A percentile compares a stretch with the other conserved stretches of the same genome.
phyloP scores from a whole-genome alignment of 2,113 vertebrate species.

The Cygnus buccinator region DNA sequence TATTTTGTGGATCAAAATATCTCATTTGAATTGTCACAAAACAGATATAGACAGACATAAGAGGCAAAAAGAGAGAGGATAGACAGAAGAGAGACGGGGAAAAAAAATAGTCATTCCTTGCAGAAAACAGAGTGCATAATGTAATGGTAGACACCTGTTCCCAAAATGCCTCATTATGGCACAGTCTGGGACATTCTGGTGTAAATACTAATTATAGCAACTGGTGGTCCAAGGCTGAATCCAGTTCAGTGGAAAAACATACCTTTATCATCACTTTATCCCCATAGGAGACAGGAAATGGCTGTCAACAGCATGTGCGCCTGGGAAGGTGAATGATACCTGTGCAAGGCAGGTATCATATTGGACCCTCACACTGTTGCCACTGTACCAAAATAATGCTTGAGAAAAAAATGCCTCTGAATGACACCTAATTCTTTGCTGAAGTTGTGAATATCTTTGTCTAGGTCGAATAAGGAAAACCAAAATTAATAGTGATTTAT shows the following conservation, averaged over 20 bases:
- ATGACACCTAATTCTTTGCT: not conserved
- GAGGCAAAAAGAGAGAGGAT: not conserved
- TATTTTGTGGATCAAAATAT: not conserved
- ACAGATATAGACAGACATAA: not conserved
- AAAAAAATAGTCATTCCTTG: not conserved
- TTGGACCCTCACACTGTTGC: not conserved
- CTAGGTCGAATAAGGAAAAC: not conserved
- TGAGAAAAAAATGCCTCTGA: not conserved
- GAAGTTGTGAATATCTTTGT: not conserved
- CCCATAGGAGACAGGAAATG: not conserved
- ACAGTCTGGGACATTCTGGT: not conserved
- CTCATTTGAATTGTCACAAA: not conserved
- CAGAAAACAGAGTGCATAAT: not conserved
- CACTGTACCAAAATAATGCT: fast-evolving
- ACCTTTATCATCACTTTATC: not conserved
- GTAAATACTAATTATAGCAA: not conserved
- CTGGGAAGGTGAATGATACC: not conserved
- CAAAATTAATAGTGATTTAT: not conserved
- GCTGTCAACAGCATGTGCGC: not conserved
- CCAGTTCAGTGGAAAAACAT: not conserved
- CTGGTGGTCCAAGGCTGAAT: not conserved
- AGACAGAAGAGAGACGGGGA: not conserved
- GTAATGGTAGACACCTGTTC: not conserved
- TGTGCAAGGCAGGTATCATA: not conserved
- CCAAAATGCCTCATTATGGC: not conserved